Base-by-base conservation (phyloP, 2,113 vertebrate species). In the Bucco capensis region DNA sequence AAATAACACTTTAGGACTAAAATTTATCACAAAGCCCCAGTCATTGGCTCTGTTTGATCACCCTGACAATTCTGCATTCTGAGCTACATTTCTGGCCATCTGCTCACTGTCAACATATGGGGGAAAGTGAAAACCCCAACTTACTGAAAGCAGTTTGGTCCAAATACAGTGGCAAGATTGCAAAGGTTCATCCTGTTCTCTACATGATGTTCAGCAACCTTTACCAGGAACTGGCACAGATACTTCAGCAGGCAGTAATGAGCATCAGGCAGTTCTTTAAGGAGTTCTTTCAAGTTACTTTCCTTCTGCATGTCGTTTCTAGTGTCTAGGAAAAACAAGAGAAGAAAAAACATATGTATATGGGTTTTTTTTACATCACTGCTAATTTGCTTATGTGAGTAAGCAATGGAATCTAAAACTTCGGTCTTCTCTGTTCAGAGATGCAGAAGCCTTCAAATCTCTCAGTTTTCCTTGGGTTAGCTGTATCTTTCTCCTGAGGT, bases 111-210 rank as follows among this genome's bases (percentile, higher is more conserved):
- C 53, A 47, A 76, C 42, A 51, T 9, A 60, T 25, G 8, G 38
- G 38, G 50, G 12, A 86, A 78, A 58, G 46, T 24, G 31, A 72
- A 80, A 78, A 40, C 3, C 23, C 6, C 51, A 83, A 98, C 98
- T 99, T 97, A 99, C 99, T 98, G 98, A 96, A 99, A 99, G 90
- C 98, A 97, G 60, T 97, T 99, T 88, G 99, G 98, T 91, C 98
- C 98, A 95, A 99, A 99, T 18, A 99, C 98, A 8, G 98, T 99
- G 83, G 98, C 98, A 17, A 99, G 98, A 93, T 98, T 99, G 95
- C 97, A 96, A 38, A 98, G 90, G 12, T 96, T 98, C 98, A 99
- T 99, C 73, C 97, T 98, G 96, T 99, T 99, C 77, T 98, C 97
- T 22, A 91, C 31, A 4, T 98, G 98, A 86, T 98, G 97, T 53